phyloP scores from a whole-genome alignment of 2,888 invertebrate genomes.

The Myathropa florea region DNA sequence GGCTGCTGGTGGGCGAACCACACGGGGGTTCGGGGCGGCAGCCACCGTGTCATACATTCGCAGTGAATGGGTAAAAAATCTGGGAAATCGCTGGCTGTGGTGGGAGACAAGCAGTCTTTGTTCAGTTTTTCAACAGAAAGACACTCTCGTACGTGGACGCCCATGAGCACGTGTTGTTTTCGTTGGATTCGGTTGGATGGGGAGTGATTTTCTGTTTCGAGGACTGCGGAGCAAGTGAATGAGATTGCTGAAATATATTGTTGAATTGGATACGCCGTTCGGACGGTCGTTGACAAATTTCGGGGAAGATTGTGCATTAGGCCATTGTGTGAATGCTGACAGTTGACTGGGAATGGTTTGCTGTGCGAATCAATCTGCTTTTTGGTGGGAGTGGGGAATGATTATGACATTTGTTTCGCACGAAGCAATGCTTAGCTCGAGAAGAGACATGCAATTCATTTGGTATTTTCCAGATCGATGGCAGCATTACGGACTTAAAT shows the following conservation, averaged over 20 bases:
- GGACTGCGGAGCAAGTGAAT: not conserved
- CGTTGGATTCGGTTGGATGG: not conserved
- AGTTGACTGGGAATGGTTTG: not conserved
- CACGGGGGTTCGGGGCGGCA: no score
- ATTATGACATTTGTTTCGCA: not conserved
- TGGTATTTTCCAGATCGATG: not conserved
- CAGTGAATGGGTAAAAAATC: slow-evolving; percentile 20
- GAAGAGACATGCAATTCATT: not conserved
- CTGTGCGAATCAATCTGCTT: not conserved
- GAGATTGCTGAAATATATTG: not conserved
- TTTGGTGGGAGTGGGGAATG: not conserved
- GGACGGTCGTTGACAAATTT: not conserved
- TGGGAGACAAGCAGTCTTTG: not conserved
- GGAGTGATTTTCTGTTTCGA: not conserved
- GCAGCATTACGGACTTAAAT: not conserved
- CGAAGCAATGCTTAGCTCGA: not conserved
- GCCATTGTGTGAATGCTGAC: not conserved
- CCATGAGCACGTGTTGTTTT: not conserved
- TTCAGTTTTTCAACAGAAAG: not conserved
- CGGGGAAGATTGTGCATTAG: not conserved
- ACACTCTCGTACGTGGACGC: not conserved
- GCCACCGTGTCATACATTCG: not conserved
- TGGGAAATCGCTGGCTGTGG: slow-evolving; percentile 3
- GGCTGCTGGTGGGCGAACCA: not conserved
- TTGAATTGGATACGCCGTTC: not conserved